Percentiles rank a stretch among this genome's conserved stretches.
Evolutionary conservation across 2,797 vertebrate genomes (phyloP).

Genomic region (Hybognathus amarus): DNA sequence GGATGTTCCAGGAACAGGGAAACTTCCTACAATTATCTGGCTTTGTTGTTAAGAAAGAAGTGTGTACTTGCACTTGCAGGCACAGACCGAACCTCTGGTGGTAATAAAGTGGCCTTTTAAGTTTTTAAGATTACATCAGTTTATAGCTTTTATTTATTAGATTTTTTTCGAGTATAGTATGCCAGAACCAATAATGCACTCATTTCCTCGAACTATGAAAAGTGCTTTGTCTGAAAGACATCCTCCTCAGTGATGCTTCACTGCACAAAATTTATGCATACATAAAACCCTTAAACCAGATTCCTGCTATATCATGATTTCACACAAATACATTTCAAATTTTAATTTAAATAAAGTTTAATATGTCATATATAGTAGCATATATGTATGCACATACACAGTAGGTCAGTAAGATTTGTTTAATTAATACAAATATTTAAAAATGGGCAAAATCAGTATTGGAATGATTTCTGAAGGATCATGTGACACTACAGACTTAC

Average conservation of each 20-base stretch:
- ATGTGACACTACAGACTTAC: too few species aligned
- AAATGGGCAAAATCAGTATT: background rate
- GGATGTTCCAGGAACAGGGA: background rate
- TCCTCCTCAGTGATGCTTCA: constrained; percentile 1
- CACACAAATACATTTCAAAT: background rate
- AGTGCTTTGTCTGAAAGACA: constrained; percentile 59
- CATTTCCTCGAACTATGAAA: constrained; percentile 68
- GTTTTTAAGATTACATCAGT: constrained; percentile 61
- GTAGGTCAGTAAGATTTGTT: too few species aligned
- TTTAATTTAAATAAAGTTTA: background rate
- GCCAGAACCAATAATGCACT: constrained; percentile 54
- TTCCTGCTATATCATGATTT: background rate
- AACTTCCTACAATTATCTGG: constrained; percentile 38
- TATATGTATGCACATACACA: too few species aligned
- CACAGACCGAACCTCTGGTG: constrained; percentile 38
- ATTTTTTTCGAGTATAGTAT: constrained; percentile 63
- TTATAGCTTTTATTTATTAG: constrained; percentile 63
- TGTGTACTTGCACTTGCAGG: constrained; percentile 63
- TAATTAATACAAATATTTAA: too few species aligned
- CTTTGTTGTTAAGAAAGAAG: constrained; percentile 55
- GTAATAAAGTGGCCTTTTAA: constrained; percentile 53
- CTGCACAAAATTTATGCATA: background rate
- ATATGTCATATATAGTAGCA: background rate
- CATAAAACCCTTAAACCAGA: background rate
- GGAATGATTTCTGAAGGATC: background rate